These are phyloP conservation scores for Halichoerus grypus DNA, from an alignment of 2,113 vertebrate species.

Conservation along the genomic window DNA sequence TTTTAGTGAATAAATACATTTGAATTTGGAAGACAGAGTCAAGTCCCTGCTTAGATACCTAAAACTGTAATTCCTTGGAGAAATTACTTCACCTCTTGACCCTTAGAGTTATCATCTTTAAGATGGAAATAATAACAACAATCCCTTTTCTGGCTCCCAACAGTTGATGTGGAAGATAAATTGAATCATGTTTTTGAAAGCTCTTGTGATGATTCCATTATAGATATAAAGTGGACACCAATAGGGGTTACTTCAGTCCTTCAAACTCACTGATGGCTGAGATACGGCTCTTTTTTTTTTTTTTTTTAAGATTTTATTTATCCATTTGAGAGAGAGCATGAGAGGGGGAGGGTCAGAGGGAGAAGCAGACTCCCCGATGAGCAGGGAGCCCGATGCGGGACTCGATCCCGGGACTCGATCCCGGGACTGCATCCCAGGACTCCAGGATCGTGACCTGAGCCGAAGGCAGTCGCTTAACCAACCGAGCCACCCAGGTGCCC, in stretches of 20 bases:
- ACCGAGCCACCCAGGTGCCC: too few relatives aligned
- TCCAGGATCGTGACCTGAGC: too few relatives aligned
- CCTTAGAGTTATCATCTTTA: slow-evolving; percentile 1
- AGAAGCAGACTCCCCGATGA: too few relatives aligned
- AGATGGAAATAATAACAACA: slow-evolving; percentile 40
- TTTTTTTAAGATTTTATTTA: too few relatives aligned
- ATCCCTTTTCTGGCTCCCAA: not conserved
- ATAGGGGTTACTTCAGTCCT: not conserved
- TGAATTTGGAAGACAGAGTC: slow-evolving; percentile 23
- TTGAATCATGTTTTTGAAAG: slow-evolving; percentile 23
- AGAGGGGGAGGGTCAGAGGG: too few relatives aligned
- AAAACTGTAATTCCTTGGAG: slow-evolving; percentile 11
- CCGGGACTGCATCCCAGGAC: too few relatives aligned
- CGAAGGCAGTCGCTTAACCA: too few relatives aligned
- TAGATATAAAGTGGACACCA: not conserved
- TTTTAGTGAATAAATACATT: slow-evolving; percentile 41
- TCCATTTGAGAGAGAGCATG: too few relatives aligned
- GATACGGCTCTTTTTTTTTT: not conserved
- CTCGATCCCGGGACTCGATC: too few relatives aligned
- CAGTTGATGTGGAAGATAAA: not conserved
- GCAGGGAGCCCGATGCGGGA: too few relatives aligned
- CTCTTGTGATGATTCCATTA: not conserved
- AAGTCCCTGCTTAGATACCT: slow-evolving; percentile 1
- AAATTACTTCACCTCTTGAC: slow-evolving; percentile 14
- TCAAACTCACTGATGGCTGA: not conserved